Evolutionary conservation across 2,888 invertebrate genomes (phyloP).

Genomic region (Chrysolina haemoptera): DNA sequence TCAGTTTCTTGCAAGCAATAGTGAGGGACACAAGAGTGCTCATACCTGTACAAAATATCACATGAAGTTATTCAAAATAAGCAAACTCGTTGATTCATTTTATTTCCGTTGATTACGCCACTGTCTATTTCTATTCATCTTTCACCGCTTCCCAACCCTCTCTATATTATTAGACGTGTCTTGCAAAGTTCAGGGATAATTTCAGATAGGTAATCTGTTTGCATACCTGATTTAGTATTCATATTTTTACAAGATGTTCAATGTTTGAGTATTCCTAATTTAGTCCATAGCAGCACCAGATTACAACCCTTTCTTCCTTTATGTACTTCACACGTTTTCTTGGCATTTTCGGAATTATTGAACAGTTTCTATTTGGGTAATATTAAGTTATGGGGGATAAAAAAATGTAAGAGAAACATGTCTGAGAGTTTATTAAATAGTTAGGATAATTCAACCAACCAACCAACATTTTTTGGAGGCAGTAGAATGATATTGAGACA

Average conservation of each 20-base stretch:
- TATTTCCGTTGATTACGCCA: neutral
- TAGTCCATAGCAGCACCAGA: conserved; percentile 42
- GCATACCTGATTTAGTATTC: conserved; percentile 60
- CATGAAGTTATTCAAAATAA: no score
- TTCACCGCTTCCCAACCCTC: conserved; percentile 26
- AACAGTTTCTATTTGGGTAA: neutral
- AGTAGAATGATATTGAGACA: no score
- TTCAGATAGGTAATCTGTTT: conserved; percentile 59
- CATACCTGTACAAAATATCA: no score
- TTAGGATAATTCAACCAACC: no score
- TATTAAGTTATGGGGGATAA: no score
- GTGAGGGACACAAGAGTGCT: no score
- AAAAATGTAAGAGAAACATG: no score
- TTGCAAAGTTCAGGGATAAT: conserved; percentile 51
- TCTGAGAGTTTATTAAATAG: no score
- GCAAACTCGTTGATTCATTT: no score
- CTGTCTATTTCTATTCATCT: neutral
- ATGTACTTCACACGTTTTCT: conserved; percentile 41
- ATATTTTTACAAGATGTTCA: conserved; percentile 57
- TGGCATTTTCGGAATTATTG: neutral
- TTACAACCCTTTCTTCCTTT: conserved; percentile 53
- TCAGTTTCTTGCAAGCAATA: no score
- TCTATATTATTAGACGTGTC: conserved; percentile 42
- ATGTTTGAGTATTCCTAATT: conserved; percentile 55
- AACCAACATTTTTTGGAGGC: no score